A percentile compares a stretch with the other conserved stretches of the same genome.
Evolutionary conservation across 92 coral and sea anemone genomes (phyloP).

Genomic region (Phymanthus crucifer): DNA sequence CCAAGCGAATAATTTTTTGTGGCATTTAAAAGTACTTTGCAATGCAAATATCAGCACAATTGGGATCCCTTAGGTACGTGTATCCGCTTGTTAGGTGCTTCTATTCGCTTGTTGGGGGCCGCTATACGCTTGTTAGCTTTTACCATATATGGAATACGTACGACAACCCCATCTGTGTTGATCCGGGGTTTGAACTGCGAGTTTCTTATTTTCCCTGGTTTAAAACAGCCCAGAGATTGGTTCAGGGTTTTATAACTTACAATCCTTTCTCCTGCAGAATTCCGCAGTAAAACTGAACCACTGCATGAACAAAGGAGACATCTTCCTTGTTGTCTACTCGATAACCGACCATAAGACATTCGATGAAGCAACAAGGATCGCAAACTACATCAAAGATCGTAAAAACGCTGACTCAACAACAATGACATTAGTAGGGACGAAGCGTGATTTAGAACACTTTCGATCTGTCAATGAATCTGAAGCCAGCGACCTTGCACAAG

Average conservation of each 20-base stretch:
- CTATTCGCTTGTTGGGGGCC: no score
- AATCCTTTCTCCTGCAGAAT: no score
- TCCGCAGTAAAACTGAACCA: conserved; percentile 72
- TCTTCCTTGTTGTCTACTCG: conserved; percentile 83
- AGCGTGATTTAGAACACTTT: conserved; percentile 83
- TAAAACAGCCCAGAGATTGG: background rate
- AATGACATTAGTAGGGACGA: conserved; percentile 77
- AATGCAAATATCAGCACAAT: no score
- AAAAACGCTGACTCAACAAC: conserved; percentile 65
- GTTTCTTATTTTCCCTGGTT: no score
- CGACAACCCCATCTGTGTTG: no score
- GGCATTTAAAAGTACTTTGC: no score
- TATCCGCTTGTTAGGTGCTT: no score
- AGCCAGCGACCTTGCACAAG: conserved; percentile 80
- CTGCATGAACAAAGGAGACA: conserved; percentile 69
- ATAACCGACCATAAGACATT: conserved; percentile 81
- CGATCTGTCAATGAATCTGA: conserved; percentile 79
- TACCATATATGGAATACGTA: no score
- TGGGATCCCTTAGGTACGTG: no score
- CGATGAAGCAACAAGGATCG: conserved; percentile 78
- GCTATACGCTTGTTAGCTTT: no score
- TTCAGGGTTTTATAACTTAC: no score
- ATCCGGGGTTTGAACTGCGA: background rate
- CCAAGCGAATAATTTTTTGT: no score
- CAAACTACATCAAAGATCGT: conserved; percentile 63